A percentile compares a stretch with the other conserved stretches of the same genome.
Conservation (phyloP, 2,888 invertebrate species). For the Microdon myrmicae region DNA sequence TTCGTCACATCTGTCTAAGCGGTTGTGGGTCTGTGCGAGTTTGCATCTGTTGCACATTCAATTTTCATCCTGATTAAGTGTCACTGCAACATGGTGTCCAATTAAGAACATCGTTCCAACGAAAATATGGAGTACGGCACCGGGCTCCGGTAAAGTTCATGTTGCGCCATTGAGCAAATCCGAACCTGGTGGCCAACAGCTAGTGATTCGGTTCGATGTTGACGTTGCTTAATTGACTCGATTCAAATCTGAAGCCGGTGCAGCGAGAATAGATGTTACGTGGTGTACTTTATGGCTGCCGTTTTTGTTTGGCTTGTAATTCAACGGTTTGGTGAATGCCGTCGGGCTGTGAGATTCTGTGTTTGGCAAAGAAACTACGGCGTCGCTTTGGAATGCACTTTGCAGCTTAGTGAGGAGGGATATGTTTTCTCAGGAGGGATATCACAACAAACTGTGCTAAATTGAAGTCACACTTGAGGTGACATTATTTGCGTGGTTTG, state of each 20-base stretch:
- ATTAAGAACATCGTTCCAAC: conserved; percentile 38
- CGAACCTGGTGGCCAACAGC: neutral
- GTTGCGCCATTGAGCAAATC: conserved; percentile 25
- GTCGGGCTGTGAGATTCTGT: no score
- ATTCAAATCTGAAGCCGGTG: conserved; percentile 16
- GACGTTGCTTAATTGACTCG: conserved; percentile 39
- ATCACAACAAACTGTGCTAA: no score
- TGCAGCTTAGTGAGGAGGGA: no score
- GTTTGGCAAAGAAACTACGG: no score
- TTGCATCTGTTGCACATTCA: conserved; percentile 33
- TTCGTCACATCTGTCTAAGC: conserved; percentile 41
- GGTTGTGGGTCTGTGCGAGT: no score
- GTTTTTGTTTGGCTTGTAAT: conserved; percentile 1
- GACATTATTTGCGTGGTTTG: no score
- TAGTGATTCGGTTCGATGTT: conserved; percentile 33
- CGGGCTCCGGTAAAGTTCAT: conserved; percentile 40
- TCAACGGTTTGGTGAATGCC: neutral
- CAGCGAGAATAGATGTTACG: no score
- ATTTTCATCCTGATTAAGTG: conserved; percentile 51
- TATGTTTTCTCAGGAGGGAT: no score
- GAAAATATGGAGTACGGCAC: conserved; percentile 11
- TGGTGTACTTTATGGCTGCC: neutral
- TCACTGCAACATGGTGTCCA: conserved; percentile 49
- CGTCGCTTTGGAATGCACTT: no score
- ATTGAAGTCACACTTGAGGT: no score